Percentiles rank a stretch among this genome's conserved stretches.
Conservation (phyloP, 2,113 vertebrate genomes). For the Calidris pugnax region DNA sequence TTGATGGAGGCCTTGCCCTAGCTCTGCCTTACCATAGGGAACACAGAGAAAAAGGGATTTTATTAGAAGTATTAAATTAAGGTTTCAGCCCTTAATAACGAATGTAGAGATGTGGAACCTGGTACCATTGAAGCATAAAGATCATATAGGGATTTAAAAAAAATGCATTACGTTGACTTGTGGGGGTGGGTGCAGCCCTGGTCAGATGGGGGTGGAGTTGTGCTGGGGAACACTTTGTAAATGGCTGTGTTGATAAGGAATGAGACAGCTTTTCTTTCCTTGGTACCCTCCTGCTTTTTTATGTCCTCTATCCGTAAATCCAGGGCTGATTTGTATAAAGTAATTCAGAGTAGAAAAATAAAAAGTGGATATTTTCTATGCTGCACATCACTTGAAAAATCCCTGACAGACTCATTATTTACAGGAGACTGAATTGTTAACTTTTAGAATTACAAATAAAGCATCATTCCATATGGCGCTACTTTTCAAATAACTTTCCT, state of each 20-base stretch:
- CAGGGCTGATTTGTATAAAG: neutral
- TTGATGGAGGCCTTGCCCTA: neutral
- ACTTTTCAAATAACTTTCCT: neutral
- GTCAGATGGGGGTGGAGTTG: neutral
- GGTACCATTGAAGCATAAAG: neutral
- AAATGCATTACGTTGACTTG: neutral
- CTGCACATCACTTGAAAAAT: slow-evolving; percentile 23
- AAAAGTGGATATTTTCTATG: neutral
- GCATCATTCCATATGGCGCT: neutral
- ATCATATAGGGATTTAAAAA: neutral
- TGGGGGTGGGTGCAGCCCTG: neutral
- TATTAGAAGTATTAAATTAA: neutral
- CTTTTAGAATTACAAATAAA: slow-evolving; percentile 51
- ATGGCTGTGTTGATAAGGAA: neutral
- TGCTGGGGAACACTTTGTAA: neutral
- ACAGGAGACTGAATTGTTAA: slow-evolving; percentile 8
- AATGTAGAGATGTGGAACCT: neutral
- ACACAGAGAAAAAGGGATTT: neutral
- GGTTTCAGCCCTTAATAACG: neutral
- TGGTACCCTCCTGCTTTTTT: neutral
- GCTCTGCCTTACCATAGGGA: neutral
- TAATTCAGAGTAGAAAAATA: neutral
- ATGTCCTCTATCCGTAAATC: neutral
- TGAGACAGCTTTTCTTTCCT: neutral
- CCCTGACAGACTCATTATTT: slow-evolving; percentile 16